These are phyloP conservation scores for Alosa sapidissima DNA, from an alignment of 2,797 vertebrate species.

Conservation along the genomic window DNA sequence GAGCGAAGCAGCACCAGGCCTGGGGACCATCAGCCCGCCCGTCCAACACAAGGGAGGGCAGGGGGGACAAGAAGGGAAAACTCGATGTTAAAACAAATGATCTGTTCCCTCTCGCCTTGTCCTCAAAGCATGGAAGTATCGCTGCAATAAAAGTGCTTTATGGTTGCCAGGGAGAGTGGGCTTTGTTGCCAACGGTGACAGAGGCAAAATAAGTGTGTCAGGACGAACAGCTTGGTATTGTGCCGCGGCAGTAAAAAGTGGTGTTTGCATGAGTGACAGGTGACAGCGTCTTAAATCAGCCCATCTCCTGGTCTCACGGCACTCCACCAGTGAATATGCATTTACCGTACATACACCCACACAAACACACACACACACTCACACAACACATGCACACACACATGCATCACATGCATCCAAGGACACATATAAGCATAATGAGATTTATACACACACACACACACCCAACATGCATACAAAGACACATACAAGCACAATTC, in stretches of 20 bases:
- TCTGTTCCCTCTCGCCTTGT: conserved; percentile 18
- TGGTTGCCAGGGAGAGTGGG: conserved; percentile 25
- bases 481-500: not conserved
- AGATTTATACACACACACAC: not conserved
- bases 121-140: conserved; percentile 12
- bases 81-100: not conserved
- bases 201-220: conserved; percentile 52
- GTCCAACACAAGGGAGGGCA: not conserved
- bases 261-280: conserved; percentile 53
- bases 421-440: too few species aligned
- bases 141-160: conserved; percentile 38
- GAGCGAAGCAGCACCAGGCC: not conserved
- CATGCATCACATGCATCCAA: not conserved
- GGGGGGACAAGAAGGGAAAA: not conserved
- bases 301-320: conserved; percentile 20
- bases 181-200: conserved; percentile 43
- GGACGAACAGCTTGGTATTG: conserved; percentile 46
- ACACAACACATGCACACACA: not conserved
- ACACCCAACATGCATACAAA: not conserved
- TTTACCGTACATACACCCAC: not conserved
- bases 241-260: conserved; percentile 41
- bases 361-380: not conserved
- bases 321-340: not conserved
- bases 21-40: conserved; percentile 12
- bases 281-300: conserved; percentile 47